Conservation (phyloP, 1,140 invertebrate species). For the Dendrolimus punctatus region DNA sequence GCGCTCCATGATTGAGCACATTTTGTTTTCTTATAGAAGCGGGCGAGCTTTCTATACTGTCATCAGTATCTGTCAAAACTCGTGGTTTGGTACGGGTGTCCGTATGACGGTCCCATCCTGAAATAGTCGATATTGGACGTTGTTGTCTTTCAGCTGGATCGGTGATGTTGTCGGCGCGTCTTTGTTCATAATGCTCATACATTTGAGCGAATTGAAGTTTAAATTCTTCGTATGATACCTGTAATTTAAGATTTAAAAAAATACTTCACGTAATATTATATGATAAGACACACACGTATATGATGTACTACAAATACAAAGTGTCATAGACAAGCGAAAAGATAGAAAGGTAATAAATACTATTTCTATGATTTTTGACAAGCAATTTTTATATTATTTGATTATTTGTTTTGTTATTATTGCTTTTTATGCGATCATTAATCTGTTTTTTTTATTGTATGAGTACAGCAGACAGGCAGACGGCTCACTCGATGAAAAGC, state of each 20-base stretch:
- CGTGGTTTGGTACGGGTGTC: conserved; percentile 63
- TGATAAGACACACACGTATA: no score
- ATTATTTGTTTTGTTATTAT: no score
- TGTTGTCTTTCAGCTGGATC: conserved; percentile 93
- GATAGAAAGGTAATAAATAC: no score
- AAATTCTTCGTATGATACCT: conserved; percentile 97
- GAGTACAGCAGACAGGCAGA: no score
- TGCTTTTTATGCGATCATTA: no score
- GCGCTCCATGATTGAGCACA: conserved; percentile 66
- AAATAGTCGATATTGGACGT: conserved; percentile 95
- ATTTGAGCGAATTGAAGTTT: conserved; percentile 96
- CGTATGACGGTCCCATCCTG: conserved; percentile 87
- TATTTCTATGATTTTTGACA: no score
- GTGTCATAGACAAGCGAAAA: no score
- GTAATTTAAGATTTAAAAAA: conserved; percentile 5
- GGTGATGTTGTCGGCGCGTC: conserved; percentile 93
- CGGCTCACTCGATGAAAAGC: no score
- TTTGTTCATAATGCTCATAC: conserved; percentile 97
- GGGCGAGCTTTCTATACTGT: conserved; percentile 43
- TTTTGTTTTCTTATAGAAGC: conserved; percentile 46
- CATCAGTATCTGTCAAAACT: conserved; percentile 50
- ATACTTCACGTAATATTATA: no score
- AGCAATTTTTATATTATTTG: no score
- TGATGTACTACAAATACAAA: no score
- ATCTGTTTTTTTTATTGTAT: no score